Conservation (phyloP, 2,113 vertebrate genomes). For the Mobula hypostoma region DNA sequence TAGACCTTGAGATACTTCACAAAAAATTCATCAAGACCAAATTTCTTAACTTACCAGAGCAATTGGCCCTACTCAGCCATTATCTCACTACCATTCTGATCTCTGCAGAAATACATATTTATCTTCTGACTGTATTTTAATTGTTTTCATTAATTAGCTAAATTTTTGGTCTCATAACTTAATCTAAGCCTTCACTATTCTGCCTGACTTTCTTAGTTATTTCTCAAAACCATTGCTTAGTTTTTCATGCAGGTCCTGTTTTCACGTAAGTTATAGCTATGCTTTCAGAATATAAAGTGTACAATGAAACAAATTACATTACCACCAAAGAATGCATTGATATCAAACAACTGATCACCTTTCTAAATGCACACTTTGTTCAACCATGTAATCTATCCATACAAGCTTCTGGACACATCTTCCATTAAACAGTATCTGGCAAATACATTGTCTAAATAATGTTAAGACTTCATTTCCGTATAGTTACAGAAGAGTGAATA, state of each 20-base stretch:
- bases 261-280: neutral
- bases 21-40: neutral
- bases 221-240: neutral
- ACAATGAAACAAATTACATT: neutral
- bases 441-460: neutral
- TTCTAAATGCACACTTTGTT: neutral
- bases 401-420: neutral
- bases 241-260: no score
- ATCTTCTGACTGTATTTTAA: neutral
- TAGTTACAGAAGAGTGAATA: neutral
- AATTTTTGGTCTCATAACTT: neutral
- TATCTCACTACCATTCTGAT: neutral
- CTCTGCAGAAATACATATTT: neutral
- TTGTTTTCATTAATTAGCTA: no score
- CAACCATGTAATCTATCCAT: neutral
- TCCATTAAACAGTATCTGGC: neutral
- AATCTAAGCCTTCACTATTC: neutral
- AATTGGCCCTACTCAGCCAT: neutral
- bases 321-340: neutral
- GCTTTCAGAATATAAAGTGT: neutral
- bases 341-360: neutral
- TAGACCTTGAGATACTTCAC: neutral
- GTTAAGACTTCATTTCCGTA: neutral
- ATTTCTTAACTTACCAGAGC: neutral
- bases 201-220: neutral